phyloP scores from a whole-genome alignment of 2,888 invertebrate species.

The Euclidia mi region DNA sequence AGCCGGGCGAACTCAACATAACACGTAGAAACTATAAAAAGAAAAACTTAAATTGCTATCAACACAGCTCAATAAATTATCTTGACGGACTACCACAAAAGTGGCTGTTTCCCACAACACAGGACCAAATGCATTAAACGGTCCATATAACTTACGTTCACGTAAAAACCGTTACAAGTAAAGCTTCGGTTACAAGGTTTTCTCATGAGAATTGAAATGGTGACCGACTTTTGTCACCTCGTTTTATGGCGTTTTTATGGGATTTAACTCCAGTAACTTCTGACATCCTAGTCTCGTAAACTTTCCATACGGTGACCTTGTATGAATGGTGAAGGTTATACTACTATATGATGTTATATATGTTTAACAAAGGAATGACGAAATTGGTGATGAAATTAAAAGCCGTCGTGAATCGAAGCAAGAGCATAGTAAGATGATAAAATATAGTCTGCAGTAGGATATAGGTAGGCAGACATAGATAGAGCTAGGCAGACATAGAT shows the following conservation, averaged over 20 bases:
- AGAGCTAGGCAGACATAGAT: no score
- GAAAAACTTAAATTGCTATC: conserved; percentile 40
- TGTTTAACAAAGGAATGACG: no score
- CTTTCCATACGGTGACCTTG: no score
- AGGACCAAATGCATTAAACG: conserved; percentile 41
- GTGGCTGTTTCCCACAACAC: conserved; percentile 38
- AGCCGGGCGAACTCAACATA: not conserved
- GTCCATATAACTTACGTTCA: conserved; percentile 51
- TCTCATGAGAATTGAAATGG: conserved; percentile 34
- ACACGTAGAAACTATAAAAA: conserved; percentile 19
- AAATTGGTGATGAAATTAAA: no score
- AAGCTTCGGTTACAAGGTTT: conserved; percentile 37
- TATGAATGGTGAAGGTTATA: no score
- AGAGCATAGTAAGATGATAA: no score
- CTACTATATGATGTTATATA: no score
- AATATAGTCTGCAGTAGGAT: no score
- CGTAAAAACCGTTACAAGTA: conserved; percentile 44
- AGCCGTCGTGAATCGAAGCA: no score
- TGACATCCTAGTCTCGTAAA: conserved; percentile 4
- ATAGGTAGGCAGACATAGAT: no score
- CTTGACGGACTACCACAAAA: conserved; percentile 40
- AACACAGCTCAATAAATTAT: conserved; percentile 45
- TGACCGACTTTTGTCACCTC: conserved; percentile 26
- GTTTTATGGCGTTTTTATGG: conserved; percentile 20
- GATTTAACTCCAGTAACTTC: conserved; percentile 3